Base-by-base conservation (phyloP, 2,797 vertebrate genomes). In the Melopsittacus undulatus region DNA sequence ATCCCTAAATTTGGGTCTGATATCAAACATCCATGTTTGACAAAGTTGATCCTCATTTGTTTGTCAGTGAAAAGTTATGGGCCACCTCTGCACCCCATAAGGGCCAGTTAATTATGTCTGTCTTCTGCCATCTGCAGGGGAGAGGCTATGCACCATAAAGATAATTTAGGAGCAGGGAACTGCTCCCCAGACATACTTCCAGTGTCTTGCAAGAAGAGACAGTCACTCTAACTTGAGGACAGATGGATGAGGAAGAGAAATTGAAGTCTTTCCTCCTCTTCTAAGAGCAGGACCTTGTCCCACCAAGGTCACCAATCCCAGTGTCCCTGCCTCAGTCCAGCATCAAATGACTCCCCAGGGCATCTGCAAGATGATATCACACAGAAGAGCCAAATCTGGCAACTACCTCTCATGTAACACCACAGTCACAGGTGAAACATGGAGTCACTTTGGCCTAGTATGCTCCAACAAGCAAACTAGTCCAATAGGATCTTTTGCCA, bases 341-440 rank as follows among this genome's bases (percentile, higher is more conserved):
- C 27, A 32, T 2, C 29, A 67, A 62, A 43, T 29, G 38, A 29
- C 23, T 43, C 34, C 34, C 40, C 62, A 40, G 52, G 66, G 57
- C 52, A 57, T 32, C 19, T 0, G 0, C 6, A 59, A 57, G 10
- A 34, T 3, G 16, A 7, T 27, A 32, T 1, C 19, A 34, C 5
- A 5, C 4, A 30, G 48, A 11, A 70, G 22, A 26, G 8, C 52
- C 7, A 9, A 69, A 30, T 26, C 27, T 52, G 32, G 34, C 19
- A 63, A 13, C 42, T 9, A 15, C 6, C 29, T 45, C 34, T 13
- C 6, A 3, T 0, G 9, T 21, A 64, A 19, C 29, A 12, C 40
- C 42, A 4, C 24, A 45, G 30, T 82, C 20, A 7, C 3, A 1
- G 1, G 5, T 42, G 59, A 89, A 66, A 76, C 1, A 1, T 0